These are phyloP conservation scores for Amphipyra berbera DNA, from an alignment of 2,888 invertebrate genomes.

Conservation along the genomic window DNA sequence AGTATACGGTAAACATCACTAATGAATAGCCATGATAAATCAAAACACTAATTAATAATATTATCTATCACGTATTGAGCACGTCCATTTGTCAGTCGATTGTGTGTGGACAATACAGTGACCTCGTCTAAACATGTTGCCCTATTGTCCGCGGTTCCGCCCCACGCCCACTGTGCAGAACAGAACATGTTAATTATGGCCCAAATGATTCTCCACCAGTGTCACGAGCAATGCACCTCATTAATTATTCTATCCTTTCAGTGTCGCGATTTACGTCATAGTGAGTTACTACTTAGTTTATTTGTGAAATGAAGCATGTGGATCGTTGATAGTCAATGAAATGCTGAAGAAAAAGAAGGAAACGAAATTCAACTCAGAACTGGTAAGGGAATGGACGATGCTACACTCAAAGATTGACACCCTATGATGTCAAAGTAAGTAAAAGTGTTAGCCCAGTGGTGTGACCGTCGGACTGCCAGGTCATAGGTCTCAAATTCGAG, in stretches of 20 bases:
- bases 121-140: constrained; percentile 62
- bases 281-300: constrained; percentile 55
- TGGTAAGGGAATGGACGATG: too few species aligned
- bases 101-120: constrained; percentile 66
- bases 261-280: constrained; percentile 61
- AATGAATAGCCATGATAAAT: constrained; percentile 23
- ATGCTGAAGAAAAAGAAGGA: neutral
- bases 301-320: constrained; percentile 1
- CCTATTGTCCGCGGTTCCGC: constrained; percentile 64
- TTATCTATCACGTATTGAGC: constrained; percentile 53
- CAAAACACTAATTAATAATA: constrained; percentile 43
- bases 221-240: constrained; percentile 72
- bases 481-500: too few species aligned
- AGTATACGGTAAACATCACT: neutral
- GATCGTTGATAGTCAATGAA: neutral
- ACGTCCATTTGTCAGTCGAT: constrained; percentile 69
- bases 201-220: constrained; percentile 71
- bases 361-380: neutral
- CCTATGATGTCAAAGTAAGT: too few species aligned
- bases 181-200: constrained; percentile 79
- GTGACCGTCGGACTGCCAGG: too few species aligned
- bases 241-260: constrained; percentile 72
- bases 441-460: too few species aligned
- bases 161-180: constrained; percentile 55
- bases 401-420: too few species aligned